These are phyloP conservation scores for Garra rufa DNA, from an alignment of 2,113 vertebrate species.

Conservation along the genomic window DNA sequence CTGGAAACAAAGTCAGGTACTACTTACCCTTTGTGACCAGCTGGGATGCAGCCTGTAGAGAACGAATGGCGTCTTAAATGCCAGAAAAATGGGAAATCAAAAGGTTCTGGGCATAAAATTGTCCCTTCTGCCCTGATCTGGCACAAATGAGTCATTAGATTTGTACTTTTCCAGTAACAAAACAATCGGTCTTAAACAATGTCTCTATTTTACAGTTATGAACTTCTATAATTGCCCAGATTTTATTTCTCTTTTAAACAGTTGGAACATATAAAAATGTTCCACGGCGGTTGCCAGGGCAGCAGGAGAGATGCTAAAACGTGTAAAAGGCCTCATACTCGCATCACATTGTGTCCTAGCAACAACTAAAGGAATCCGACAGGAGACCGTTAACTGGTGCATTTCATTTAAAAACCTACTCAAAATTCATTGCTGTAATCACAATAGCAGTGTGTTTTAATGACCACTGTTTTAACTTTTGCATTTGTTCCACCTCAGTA, in stretches of 20 bases:
- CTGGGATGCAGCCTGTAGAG: conserved; percentile 27
- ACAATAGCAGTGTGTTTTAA: background rate
- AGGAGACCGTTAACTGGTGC: background rate
- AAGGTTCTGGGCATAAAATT: background rate
- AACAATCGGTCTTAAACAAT: background rate
- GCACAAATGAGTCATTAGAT: background rate
- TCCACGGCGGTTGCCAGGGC: conserved; percentile 52
- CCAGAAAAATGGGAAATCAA: background rate
- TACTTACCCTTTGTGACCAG: conserved; percentile 41
- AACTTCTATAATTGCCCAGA: conserved; percentile 9
- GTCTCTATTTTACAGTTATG: background rate
- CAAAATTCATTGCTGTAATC: conserved; percentile 1
- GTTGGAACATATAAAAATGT: conserved; percentile 1
- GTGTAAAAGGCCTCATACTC: conserved; percentile 56
- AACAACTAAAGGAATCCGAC: conserved; percentile 60
- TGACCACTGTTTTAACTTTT: background rate
- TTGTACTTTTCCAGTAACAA: background rate
- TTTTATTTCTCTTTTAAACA: conserved; percentile 15
- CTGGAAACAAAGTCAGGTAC: conserved; percentile 44
- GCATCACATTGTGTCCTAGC: conserved; percentile 63
- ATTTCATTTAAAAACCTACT: background rate
- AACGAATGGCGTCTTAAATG: background rate
- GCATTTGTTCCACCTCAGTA: background rate
- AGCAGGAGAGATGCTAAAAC: conserved; percentile 43
- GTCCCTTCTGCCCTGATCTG: background rate